phyloP scores from a whole-genome alignment of 2,113 vertebrate genomes.

The Corythaeola cristata region DNA sequence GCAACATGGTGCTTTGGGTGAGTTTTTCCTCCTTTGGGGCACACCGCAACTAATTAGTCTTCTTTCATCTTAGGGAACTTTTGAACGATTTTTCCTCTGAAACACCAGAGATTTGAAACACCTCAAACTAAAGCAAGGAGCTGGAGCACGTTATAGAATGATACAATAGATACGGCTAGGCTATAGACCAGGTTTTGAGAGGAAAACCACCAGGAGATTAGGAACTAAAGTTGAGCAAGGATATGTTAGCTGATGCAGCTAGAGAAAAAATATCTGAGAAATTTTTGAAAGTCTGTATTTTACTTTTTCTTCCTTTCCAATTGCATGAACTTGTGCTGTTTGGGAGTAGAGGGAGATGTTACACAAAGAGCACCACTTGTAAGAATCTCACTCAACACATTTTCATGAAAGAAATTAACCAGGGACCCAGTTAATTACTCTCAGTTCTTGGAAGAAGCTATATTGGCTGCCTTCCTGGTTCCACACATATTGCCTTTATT shows the following conservation, averaged over 20 bases:
- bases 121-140: background rate
- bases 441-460: constrained; percentile 55
- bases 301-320: background rate
- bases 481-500: constrained; percentile 60
- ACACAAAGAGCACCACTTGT: constrained; percentile 16
- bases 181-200: background rate
- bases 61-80: background rate
- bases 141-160: background rate
- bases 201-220: background rate
- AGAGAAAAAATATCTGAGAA: background rate
- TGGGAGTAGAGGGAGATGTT: background rate
- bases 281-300: background rate
- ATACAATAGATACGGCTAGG: background rate
- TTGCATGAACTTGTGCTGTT: background rate
- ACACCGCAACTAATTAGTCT: background rate
- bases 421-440: constrained; percentile 56
- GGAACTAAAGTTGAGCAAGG: background rate
- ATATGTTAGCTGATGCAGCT: background rate
- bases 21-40: background rate
- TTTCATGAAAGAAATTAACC: constrained; percentile 62
- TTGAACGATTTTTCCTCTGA: background rate
- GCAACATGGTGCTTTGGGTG: background rate
- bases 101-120: background rate
- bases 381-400: constrained; percentile 53
- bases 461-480: constrained; percentile 60